phyloP scores from a whole-genome alignment of 2,797 vertebrate genomes.

The Leucoraja ocellata region DNA sequence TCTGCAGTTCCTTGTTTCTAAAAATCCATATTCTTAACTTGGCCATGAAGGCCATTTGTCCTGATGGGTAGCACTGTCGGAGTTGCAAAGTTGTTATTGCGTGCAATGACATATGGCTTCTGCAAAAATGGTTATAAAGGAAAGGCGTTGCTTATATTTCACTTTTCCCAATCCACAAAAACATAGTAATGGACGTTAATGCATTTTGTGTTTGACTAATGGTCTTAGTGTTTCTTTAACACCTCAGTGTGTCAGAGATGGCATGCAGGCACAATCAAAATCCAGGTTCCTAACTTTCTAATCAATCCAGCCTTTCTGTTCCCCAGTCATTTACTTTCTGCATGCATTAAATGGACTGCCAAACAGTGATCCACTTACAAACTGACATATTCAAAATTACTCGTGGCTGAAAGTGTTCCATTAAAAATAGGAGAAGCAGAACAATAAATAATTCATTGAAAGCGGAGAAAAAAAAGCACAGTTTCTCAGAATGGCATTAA shows the following conservation, averaged over 20 bases:
- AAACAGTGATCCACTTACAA: conserved; percentile 38
- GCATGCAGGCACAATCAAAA: conserved; percentile 22
- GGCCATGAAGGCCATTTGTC: too few species aligned
- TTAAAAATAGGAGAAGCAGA: conserved; percentile 39
- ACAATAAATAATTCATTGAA: conserved; percentile 39
- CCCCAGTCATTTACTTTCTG: conserved; percentile 36
- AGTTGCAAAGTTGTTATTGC: too few species aligned
- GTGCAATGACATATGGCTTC: not conserved
- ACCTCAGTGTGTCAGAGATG: conserved; percentile 25
- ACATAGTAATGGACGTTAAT: conserved; percentile 32
- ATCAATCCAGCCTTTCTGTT: conserved; percentile 33
- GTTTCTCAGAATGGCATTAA: conserved; percentile 37
- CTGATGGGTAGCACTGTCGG: too few species aligned
- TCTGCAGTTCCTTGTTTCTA: too few species aligned
- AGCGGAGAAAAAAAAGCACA: not conserved
- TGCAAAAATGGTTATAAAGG: not conserved
- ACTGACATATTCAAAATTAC: conserved; percentile 38
- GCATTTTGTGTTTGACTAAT: conserved; percentile 35
- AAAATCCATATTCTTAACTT: too few species aligned
- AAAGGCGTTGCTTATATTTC: conserved; percentile 31
- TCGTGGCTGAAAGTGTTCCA: conserved; percentile 37
- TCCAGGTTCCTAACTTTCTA: conserved; percentile 26
- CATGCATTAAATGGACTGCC: conserved; percentile 37
- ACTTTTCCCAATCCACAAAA: not conserved
- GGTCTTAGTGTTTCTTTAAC: conserved; percentile 17